Percentiles rank a stretch among this genome's conserved stretches.
Evolutionary conservation across 1,140 invertebrate genomes (phyloP).

Genomic region (Globodera ellingtonae): DNA sequence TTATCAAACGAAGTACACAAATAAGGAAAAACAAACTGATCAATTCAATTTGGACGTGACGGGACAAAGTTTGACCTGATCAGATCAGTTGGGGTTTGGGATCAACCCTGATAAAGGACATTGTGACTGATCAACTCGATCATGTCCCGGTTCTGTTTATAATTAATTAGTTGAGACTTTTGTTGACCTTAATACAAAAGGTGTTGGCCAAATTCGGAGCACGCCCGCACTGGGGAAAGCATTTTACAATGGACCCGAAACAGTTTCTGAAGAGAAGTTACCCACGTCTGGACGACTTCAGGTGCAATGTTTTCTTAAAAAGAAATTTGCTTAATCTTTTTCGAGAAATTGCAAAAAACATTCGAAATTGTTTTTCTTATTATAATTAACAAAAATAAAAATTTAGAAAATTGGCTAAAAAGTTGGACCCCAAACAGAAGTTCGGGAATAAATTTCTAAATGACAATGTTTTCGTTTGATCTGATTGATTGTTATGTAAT

Average conservation of each 20-base stretch:
- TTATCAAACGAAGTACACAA: no score
- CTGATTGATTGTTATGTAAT: no score
- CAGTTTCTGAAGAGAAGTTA: conserved; percentile 5
- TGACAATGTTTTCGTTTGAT: background rate
- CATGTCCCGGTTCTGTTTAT: no score
- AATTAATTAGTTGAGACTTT: no score
- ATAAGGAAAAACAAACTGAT: no score
- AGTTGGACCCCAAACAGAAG: background rate
- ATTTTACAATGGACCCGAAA: conserved; percentile 2
- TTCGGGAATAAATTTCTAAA: background rate
- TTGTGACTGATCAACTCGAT: no score
- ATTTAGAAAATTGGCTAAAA: background rate
- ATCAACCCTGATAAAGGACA: no score
- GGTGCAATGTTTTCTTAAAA: background rate
- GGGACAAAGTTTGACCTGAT: no score
- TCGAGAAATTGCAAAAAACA: background rate
- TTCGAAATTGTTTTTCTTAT: background rate
- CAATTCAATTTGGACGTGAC: no score
- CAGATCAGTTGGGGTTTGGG: no score
- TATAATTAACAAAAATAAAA: background rate
- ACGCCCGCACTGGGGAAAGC: conserved; percentile 20
- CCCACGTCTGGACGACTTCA: conserved; percentile 8
- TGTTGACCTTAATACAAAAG: background rate
- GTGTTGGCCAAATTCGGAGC: background rate
- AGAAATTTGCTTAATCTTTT: no score